Evolutionary conservation across 1,140 invertebrate species (phyloP).

Genomic region (Magallana angulata): DNA sequence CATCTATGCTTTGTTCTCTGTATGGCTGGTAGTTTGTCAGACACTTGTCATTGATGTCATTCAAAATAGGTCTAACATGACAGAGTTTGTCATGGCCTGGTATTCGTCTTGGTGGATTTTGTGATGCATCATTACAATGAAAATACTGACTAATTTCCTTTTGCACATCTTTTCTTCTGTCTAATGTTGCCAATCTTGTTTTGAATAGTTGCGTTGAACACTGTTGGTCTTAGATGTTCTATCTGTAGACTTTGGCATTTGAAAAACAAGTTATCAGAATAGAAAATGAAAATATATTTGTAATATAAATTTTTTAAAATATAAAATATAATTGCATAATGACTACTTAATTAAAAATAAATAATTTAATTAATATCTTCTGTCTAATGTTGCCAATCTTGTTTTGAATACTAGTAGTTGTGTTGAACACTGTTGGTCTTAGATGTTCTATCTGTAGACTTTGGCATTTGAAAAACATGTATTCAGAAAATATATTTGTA

Average conservation of each 20-base stretch:
- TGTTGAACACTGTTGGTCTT: neutral
- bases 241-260: slow-evolving; percentile 6
- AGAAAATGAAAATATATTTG: no score
- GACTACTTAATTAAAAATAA: neutral
- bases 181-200: slow-evolving; percentile 2
- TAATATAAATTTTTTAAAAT: no score
- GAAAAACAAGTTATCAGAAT: neutral
- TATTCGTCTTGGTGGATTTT: neutral
- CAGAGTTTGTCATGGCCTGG: slow-evolving; percentile 45
- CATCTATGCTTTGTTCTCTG: slow-evolving; percentile 23
- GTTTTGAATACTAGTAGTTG: neutral
- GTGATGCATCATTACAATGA: slow-evolving; percentile 10
- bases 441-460: neutral
- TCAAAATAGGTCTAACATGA: slow-evolving; percentile 36
- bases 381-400: neutral
- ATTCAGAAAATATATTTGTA: no score
- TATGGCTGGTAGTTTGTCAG: neutral
- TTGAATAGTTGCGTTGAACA: neutral
- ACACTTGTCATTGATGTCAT: neutral
- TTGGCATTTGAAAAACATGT: neutral
- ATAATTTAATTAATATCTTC: neutral
- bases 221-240: neutral
- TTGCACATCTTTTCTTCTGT: neutral
- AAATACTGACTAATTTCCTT: slow-evolving; percentile 34
- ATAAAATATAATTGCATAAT: neutral